A percentile compares a stretch with the other conserved stretches of the same genome.
phyloP scores from a whole-genome alignment of 2,113 vertebrate genomes.

The Corythaixoides concolor region DNA sequence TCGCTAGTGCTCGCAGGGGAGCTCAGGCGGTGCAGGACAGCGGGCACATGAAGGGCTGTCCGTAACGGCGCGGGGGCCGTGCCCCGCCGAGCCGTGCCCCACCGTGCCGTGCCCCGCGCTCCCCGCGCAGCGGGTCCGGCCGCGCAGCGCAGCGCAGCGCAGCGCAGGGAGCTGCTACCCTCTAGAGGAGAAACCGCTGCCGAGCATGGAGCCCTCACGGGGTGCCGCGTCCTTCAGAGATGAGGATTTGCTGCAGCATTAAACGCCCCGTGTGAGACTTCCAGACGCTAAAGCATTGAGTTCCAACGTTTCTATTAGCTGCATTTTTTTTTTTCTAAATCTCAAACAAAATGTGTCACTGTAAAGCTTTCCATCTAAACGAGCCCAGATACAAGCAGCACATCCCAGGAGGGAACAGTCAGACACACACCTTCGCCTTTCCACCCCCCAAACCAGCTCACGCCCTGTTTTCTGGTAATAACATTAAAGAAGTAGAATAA shows the following conservation, averaged over 20 bases:
- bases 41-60: no score
- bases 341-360: neutral
- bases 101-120: no score
- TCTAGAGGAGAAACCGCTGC: neutral
- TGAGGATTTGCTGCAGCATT: neutral
- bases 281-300: neutral
- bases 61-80: no score
- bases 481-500: neutral
- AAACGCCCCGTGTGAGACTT: no score
- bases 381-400: neutral
- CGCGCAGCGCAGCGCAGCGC: neutral
- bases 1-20: no score
- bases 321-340: neutral
- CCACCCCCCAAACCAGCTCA: neutral
- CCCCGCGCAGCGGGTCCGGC: no score
- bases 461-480: neutral
- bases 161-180: neutral
- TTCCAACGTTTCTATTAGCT: no score
- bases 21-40: no score
- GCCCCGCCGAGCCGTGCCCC: no score
- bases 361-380: neutral
- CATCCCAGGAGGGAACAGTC: neutral
- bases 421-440: fast-evolving
- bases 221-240: no score
- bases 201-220: neutral